These are phyloP conservation scores for Pammene aurita DNA, from an alignment of 2,888 invertebrate genomes.

Conservation along the genomic window DNA sequence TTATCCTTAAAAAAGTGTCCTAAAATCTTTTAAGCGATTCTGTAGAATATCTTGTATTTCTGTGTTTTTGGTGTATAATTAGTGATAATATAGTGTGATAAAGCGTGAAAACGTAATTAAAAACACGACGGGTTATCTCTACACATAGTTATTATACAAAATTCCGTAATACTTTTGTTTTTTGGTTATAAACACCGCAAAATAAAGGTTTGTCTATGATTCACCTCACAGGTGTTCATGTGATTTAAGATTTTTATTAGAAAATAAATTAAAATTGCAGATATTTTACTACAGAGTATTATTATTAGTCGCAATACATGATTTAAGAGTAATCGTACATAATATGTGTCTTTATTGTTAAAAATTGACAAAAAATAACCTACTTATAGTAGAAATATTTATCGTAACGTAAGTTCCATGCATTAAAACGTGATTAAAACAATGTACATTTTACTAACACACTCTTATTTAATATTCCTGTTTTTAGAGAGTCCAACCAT, in stretches of 20 bases:
- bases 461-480: background rate
- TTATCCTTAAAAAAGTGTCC: conserved; percentile 49
- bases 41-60: conserved; percentile 43
- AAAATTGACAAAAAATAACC: background rate
- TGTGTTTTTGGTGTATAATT: conserved; percentile 34
- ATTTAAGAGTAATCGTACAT: background rate
- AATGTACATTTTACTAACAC: background rate
- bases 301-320: conserved; percentile 16
- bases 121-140: background rate
- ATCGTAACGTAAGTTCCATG: no score
- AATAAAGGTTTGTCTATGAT: conserved; percentile 51
- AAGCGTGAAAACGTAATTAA: background rate
- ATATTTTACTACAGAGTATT: background rate
- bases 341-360: background rate
- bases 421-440: no score
- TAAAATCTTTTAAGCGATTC: conserved; percentile 46
- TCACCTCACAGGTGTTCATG: conserved; percentile 59
- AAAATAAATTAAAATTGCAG: conserved; percentile 42
- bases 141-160: background rate
- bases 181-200: conserved; percentile 35
- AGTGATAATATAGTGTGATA: conserved; percentile 1
- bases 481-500: no score
- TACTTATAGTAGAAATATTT: background rate
- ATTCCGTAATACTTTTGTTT: background rate
- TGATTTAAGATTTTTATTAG: conserved; percentile 52